These are phyloP conservation scores for Epizoanthus illoricatus DNA, from an alignment of 92 coral and sea anemone species.

Conservation along the genomic window DNA sequence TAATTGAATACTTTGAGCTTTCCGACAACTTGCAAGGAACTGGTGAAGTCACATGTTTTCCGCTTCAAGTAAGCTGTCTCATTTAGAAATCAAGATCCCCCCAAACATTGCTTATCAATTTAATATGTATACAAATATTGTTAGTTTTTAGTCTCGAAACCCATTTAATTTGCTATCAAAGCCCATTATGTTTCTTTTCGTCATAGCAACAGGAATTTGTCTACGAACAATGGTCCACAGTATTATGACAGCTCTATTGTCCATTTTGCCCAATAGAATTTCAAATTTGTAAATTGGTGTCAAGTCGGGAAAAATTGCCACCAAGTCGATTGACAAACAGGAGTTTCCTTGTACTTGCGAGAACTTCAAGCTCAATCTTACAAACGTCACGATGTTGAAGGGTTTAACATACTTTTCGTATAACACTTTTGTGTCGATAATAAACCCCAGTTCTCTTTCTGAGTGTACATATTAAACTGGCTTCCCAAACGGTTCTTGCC, in stretches of 20 bases:
- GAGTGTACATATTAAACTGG: background rate
- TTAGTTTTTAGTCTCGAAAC: constrained; percentile 16
- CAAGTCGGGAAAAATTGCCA: too few relatives aligned
- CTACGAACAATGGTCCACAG: background rate
- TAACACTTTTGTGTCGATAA: background rate
- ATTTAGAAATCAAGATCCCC: too few relatives aligned
- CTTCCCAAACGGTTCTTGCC: background rate
- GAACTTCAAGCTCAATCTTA: too few relatives aligned
- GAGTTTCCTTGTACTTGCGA: background rate
- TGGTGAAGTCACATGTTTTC: background rate
- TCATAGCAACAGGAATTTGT: constrained; percentile 33
- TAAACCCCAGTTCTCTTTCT: background rate
- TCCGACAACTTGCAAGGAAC: background rate
- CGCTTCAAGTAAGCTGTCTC: background rate
- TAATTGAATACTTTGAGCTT: constrained; percentile 1
- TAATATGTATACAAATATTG: background rate
- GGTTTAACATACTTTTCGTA: background rate
- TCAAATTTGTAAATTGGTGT: background rate
- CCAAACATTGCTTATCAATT: background rate
- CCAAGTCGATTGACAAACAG: too few relatives aligned
- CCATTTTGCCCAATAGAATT: constrained; percentile 4
- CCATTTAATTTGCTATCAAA: constrained; percentile 20
- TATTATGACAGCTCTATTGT: constrained; percentile 11
- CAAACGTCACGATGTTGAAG: background rate
- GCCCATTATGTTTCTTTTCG: constrained; percentile 5